Conservation (phyloP, 2,888 invertebrate species). For the Tetramorium bicarinatum region DNA sequence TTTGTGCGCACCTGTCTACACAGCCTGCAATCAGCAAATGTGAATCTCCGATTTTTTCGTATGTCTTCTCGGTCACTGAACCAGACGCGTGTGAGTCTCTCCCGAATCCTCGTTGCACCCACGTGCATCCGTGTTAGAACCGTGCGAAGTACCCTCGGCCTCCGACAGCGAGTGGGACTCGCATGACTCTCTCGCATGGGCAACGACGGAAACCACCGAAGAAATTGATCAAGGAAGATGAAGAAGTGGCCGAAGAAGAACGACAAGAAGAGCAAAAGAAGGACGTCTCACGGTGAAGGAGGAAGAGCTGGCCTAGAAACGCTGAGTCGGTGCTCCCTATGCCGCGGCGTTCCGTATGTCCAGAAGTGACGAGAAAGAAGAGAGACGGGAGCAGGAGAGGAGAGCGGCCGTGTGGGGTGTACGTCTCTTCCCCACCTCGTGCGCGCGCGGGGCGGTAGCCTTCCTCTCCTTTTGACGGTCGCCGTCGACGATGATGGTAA, state of each 20-base stretch:
- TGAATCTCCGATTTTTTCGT: background rate
- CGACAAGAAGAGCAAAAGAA: conserved; percentile 43
- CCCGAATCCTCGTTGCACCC: conserved; percentile 19
- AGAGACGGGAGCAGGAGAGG: background rate
- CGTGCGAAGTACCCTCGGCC: conserved; percentile 11
- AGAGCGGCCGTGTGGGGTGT: conserved; percentile 48
- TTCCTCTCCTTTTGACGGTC: conserved; percentile 61
- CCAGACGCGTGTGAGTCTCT: background rate
- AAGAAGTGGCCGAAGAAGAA: conserved; percentile 22
- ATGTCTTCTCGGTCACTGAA: background rate
- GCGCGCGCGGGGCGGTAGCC: conserved; percentile 20
- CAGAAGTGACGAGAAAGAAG: conserved; percentile 30
- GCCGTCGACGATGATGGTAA: conserved; percentile 79
- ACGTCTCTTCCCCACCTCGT: conserved; percentile 54
- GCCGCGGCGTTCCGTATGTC: conserved; percentile 53
- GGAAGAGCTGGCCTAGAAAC: conserved; percentile 76
- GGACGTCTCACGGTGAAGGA: conserved; percentile 47
- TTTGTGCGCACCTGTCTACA: background rate
- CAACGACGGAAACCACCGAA: background rate
- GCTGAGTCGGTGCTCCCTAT: conserved; percentile 55
- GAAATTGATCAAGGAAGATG: conserved; percentile 22
- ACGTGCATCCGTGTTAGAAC: conserved; percentile 42
- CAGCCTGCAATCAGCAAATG: background rate
- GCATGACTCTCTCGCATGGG: background rate
- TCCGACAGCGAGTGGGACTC: conserved; percentile 17